phyloP scores from a whole-genome alignment of 2,113 vertebrate genomes.

The Neomonachus schauinslandi region DNA sequence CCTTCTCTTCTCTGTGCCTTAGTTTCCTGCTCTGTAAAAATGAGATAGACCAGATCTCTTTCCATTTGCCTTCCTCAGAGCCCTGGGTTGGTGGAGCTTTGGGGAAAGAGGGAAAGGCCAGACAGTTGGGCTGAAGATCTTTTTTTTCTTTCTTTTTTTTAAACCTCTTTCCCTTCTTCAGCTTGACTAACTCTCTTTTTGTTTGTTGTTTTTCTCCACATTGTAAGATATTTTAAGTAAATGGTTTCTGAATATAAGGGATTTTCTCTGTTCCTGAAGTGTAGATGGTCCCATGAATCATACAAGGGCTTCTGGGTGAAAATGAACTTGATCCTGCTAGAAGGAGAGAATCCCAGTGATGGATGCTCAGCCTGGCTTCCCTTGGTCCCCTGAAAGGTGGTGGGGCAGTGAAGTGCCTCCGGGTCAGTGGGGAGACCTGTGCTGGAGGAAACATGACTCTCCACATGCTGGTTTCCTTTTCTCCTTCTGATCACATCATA shows the following conservation, averaged over 20 bases:
- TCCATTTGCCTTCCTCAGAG: accelerated
- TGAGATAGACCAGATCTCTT: not conserved
- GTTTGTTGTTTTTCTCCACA: not conserved
- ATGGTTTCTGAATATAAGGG: not conserved
- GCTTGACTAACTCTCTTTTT: not conserved
- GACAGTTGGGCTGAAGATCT: not conserved
- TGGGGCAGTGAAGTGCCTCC: not conserved
- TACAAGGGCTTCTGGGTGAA: not conserved
- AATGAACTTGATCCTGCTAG: not conserved
- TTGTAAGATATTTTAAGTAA: not conserved
- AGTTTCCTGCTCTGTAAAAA: not conserved
- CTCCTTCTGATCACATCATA: not conserved
- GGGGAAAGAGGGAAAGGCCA: not conserved
- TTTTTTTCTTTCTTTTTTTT: not conserved
- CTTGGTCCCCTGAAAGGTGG: not conserved
- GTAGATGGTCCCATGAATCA: not conserved
- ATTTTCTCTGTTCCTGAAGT: not conserved
- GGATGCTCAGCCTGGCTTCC: not conserved
- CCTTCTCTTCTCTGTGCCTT: not conserved
- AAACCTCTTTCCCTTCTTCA: not conserved
- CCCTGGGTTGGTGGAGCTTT: not conserved
- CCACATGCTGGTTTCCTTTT: accelerated
- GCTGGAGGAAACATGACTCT: too few species aligned
- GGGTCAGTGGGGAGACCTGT: not conserved
- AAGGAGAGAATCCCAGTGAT: too few species aligned